A percentile compares a stretch with the other conserved stretches of the same genome.
Evolutionary conservation across 2,888 invertebrate species (phyloP).

Genomic region (Leptarthrus brevirostris): DNA sequence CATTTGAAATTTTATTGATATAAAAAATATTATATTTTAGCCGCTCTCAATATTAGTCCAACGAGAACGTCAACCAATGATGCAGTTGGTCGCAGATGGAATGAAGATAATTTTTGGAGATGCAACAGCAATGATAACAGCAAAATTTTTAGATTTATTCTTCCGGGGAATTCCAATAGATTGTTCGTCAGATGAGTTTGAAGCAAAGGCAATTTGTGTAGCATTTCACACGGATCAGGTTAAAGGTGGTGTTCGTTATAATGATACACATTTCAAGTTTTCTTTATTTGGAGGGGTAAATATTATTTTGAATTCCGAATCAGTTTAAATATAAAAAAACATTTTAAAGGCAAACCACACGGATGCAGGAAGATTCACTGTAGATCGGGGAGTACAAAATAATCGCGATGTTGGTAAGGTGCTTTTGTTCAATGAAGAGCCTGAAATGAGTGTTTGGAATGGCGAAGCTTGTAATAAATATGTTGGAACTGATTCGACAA

Average conservation of each 20-base stretch:
- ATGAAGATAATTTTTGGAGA: conserved; percentile 76
- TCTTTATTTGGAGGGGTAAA: conserved; percentile 78
- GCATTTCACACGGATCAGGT: conserved; percentile 72
- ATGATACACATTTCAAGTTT: conserved; percentile 74
- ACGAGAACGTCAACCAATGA: conserved; percentile 73
- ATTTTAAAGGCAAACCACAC: conserved; percentile 78
- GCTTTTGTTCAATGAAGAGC: conserved; percentile 74
- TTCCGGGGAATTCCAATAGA: conserved; percentile 79
- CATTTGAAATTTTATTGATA: neutral
- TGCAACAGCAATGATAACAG: conserved; percentile 68
- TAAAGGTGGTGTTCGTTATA: conserved; percentile 69
- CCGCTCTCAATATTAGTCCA: conserved; percentile 61
- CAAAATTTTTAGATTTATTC: conserved; percentile 76
- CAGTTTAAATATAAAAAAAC: neutral
- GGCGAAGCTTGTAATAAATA: conserved; percentile 77
- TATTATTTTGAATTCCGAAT: neutral
- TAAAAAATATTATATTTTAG: neutral
- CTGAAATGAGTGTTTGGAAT: conserved; percentile 73
- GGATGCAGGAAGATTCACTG: conserved; percentile 75
- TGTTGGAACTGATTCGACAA: conserved; percentile 85
- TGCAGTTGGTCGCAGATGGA: conserved; percentile 75
- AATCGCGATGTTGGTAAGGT: conserved; percentile 79
- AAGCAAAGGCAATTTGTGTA: conserved; percentile 77
- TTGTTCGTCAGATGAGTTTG: conserved; percentile 77
- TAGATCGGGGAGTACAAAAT: conserved; percentile 77